Evolutionary conservation across 2,797 vertebrate genomes (phyloP), one percentile per base, ranked within the genome.

Genomic region (Hippocampus kuda): DNA sequence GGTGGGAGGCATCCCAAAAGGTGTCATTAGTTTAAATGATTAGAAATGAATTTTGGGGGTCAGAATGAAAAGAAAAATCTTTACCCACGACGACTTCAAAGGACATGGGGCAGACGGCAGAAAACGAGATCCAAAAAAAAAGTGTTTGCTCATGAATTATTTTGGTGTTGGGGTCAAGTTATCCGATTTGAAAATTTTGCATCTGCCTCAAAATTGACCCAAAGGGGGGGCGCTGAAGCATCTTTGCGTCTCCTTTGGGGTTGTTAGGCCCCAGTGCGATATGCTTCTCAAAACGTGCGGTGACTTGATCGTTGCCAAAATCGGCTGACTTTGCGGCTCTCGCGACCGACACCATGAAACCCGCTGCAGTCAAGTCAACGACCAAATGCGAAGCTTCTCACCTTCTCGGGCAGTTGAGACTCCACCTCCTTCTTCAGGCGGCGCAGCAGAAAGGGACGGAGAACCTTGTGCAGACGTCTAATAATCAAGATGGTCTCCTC

Each of bases 401-500:
- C 96, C 92, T 98, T 98, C 68, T 98, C 96, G 0, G 96, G 96
- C 46, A 98, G 88, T 84, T 98, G 96, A 4, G 96, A 95, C 74
- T 98, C 96, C 5, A 98, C 96, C 67, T 98, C 96, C 67, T 98
- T 98, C 90, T 98, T 98, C 65, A 98, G 92, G 61, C 96, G 80
- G 15, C 96, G 92, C 0, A 98, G 90, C 81, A 98, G 90, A 89
- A 98, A 98, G 34, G 96, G 96, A 9, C 96, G 90, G 11, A 98
- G 92, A 72, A 98, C 95, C 72, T 98, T 98, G 81, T 98, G 96
- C 54, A 98, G 79, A 42, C 96, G 95, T 0, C 96, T 92, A 57
- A 98, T 98, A 41, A 98, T 98, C 49, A 98, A 90, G 74, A 98
- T 98, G 6, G 95, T 98, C 72, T 98, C 96, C 81, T 98, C 96